Conservation (phyloP, 2,888 invertebrate species). For the Ophioninae sp. region DNA sequence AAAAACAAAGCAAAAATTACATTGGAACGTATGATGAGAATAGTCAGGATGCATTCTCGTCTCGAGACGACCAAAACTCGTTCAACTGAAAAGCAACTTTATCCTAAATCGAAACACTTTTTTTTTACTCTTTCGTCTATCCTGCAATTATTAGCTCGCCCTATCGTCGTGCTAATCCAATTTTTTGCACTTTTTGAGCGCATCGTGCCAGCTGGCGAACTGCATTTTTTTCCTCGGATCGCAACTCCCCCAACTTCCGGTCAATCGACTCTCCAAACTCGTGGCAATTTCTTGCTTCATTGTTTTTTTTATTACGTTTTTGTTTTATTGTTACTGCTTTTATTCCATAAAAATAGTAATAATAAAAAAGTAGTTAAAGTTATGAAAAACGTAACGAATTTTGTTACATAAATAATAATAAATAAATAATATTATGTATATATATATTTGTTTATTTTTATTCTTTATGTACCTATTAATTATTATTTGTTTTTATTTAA, state of each 20-base stretch:
- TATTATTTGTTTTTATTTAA: too few relatives aligned
- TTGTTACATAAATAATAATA: too few relatives aligned
- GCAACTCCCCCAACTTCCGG: slow-evolving; percentile 55
- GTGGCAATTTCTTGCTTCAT: slow-evolving; percentile 13
- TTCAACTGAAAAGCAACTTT: slow-evolving; percentile 47
- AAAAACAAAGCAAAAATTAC: slow-evolving; percentile 14
- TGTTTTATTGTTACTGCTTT: background rate
- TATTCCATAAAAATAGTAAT: too few relatives aligned
- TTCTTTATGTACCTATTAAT: too few relatives aligned
- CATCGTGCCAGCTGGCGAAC: slow-evolving; percentile 77
- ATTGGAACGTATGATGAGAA: background rate
- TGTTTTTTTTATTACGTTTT: slow-evolving; percentile 6
- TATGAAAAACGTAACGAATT: too few relatives aligned
- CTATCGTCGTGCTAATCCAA: slow-evolving; percentile 55
- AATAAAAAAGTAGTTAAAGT: too few relatives aligned
- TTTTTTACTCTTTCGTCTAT: slow-evolving; percentile 50
- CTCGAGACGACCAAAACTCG: slow-evolving; percentile 12
- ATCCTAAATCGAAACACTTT: slow-evolving; percentile 43
- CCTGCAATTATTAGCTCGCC: slow-evolving; percentile 67
- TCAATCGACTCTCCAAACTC: slow-evolving; percentile 27
- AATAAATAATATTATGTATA: too few relatives aligned
- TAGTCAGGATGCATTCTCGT: slow-evolving; percentile 8
- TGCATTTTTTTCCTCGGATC: slow-evolving; percentile 67
- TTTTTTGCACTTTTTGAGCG: slow-evolving; percentile 60
- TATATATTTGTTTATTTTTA: too few relatives aligned